Percentiles rank a stretch among this genome's conserved stretches.
phyloP scores from a whole-genome alignment of 2,888 invertebrate genomes.

The Agelastica alni region DNA sequence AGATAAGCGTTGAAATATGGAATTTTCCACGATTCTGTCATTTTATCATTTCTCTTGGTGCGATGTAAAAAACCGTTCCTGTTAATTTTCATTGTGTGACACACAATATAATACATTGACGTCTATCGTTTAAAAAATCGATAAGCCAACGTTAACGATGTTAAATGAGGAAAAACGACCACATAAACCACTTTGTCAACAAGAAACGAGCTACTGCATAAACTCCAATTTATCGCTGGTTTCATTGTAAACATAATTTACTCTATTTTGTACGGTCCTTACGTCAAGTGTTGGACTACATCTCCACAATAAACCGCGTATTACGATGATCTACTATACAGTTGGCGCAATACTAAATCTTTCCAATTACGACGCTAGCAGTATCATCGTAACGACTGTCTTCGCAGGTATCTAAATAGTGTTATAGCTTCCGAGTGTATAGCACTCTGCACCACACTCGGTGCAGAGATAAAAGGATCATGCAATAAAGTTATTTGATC shows the following conservation, averaged over 20 bases:
- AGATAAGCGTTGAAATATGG: no score
- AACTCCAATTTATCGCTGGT: slow-evolving; percentile 18
- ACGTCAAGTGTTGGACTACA: slow-evolving; percentile 20
- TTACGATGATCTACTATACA: slow-evolving; percentile 31
- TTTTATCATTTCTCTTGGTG: no score
- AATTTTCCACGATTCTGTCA: no score
- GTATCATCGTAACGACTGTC: slow-evolving; percentile 15
- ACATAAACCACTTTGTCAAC: slow-evolving; percentile 6
- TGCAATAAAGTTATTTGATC: not conserved
- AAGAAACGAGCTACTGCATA: slow-evolving; percentile 15
- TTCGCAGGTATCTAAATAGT: not conserved
- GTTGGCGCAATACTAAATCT: slow-evolving; percentile 30
- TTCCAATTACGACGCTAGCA: slow-evolving; percentile 30
- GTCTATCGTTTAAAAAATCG: no score
- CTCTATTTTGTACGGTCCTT: slow-evolving; percentile 15
- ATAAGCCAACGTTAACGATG: not conserved
- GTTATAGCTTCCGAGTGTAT: not conserved
- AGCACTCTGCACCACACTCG: not conserved
- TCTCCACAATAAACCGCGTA: slow-evolving; percentile 27
- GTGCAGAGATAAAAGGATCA: not conserved
- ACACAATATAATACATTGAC: no score
- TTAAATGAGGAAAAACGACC: slow-evolving; percentile 2
- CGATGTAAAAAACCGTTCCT: no score
- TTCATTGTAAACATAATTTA: slow-evolving; percentile 23
- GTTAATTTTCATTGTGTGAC: no score